Conservation (phyloP, 1,140 invertebrate genomes). For the Diorhabda carinulata region DNA sequence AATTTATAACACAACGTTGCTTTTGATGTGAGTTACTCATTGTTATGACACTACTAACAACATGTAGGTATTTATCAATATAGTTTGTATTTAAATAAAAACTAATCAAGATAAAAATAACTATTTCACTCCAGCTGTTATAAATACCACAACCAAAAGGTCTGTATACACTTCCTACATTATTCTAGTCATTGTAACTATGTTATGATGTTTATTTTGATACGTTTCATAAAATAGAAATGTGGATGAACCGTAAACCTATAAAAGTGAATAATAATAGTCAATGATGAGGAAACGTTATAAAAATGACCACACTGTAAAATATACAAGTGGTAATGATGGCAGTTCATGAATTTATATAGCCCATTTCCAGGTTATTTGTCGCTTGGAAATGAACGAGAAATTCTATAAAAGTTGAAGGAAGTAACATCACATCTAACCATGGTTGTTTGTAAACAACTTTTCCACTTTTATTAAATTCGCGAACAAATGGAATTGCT, state of each 20-base stretch:
- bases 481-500: background rate
- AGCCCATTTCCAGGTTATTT: background rate
- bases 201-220: background rate
- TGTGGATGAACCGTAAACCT: background rate
- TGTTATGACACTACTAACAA: too few relatives aligned
- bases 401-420: slow-evolving; percentile 12
- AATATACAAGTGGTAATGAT: background rate
- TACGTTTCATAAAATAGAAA: background rate
- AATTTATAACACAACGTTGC: too few relatives aligned
- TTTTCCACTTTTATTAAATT: slow-evolving; percentile 15
- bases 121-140: background rate
- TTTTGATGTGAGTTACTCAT: too few relatives aligned
- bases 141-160: background rate
- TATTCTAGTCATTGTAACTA: background rate
- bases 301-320: slow-evolving; percentile 2
- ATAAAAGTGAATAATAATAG: slow-evolving; percentile 3
- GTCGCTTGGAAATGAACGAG: background rate
- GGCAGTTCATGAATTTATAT: background rate
- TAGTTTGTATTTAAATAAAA: too few relatives aligned
- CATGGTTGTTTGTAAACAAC: slow-evolving; percentile 15
- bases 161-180: background rate
- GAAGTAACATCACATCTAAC: background rate
- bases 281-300: background rate
- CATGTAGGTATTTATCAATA: too few relatives aligned
- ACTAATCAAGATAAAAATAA: background rate